Evolutionary conservation across 2,797 vertebrate genomes (phyloP), one percentile per base, ranked within the genome.

Genomic region (Micromesistius poutassou): DNA sequence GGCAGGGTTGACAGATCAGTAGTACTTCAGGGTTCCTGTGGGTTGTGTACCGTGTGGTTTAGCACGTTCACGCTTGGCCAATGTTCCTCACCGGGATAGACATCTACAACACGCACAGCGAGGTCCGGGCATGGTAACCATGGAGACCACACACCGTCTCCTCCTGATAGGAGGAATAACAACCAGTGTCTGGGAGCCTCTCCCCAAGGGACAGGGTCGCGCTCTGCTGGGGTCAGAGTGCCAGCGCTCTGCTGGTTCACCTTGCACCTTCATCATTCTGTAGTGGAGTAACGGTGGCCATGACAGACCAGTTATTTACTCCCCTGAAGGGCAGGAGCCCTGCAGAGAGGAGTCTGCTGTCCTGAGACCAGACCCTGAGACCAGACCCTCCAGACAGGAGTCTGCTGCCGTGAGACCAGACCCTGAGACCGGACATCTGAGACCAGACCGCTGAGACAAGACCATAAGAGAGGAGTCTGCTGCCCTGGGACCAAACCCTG

Each of bases 121-220:
- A 50, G 81, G 80, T 84, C 81, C 75, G 40, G 72, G 79, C 75
- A 85, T 76, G 73, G 35, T 77, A 79, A 84, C 78, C 79, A 28
- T 42, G 33, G 81, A 68, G 14, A 42, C 40, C 46, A 50, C 46
- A 50, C 46, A 50, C 46, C 14, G 4, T 16, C n/a, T n/a, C n/a
- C n/a, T n/a, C n/a, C n/a, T n/a, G n/a, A n/a, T n/a, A n/a, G n/a
- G n/a, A n/a, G n/a, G n/a, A n/a, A n/a, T n/a, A n/a, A n/a, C n/a
- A n/a, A n/a, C n/a, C n/a, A n/a, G n/a, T n/a, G n/a, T n/a, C 46
- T 33, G 33, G 33, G 79, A 79, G 82, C 87, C 84, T 79, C 76
- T 82, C 74, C 74, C 76, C 55, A 50, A 30, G 80, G 83, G 81
- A 62, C 42, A 81, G 81, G 80, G 84, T 36, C 3, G 0, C 33